Percentiles rank a stretch among this genome's conserved stretches.
These are phyloP conservation scores for Drosophila nasuta DNA, from an alignment of 1,140 invertebrate species.

Conservation along the genomic window DNA sequence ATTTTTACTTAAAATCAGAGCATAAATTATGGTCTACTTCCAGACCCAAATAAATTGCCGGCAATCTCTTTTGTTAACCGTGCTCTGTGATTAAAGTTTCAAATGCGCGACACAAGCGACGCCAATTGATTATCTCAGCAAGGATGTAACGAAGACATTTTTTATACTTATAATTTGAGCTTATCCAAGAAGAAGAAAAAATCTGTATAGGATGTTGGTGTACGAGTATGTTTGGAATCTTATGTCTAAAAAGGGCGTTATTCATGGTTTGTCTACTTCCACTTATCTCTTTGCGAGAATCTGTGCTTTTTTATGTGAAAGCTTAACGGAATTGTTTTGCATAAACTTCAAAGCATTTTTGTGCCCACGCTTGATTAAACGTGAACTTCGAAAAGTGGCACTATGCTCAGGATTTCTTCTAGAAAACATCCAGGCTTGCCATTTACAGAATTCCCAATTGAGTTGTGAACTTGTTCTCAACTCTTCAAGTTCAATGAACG, in stretches of 20 bases:
- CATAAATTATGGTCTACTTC: slow-evolving; percentile 6
- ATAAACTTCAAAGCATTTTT: slow-evolving; percentile 35
- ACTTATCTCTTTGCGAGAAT: neutral
- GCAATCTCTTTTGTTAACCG: slow-evolving; percentile 1
- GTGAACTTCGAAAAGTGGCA: slow-evolving; percentile 17
- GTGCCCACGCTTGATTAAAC: slow-evolving; percentile 33
- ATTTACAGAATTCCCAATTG: slow-evolving; percentile 8
- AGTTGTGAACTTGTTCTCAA: slow-evolving; percentile 1
- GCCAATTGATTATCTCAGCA: slow-evolving; percentile 10
- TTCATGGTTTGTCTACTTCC: neutral
- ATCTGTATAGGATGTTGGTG: neutral
- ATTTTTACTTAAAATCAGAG: slow-evolving; percentile 15
- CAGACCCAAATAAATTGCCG: slow-evolving; percentile 42
- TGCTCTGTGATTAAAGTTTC: slow-evolving; percentile 49
- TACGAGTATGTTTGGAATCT: too few species aligned
- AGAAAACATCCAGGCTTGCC: slow-evolving; percentile 4
- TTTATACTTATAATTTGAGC: slow-evolving; percentile 42
- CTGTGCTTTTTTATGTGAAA: neutral
- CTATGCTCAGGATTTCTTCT: neutral
- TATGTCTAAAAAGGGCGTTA: neutral
- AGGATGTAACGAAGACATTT: slow-evolving; percentile 4
- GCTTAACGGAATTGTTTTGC: slow-evolving; percentile 13
- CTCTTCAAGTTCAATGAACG: slow-evolving; percentile 27
- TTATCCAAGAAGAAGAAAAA: neutral
- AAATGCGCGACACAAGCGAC: slow-evolving; percentile 25